Percentiles rank a stretch among this genome's conserved stretches.
Conservation (phyloP, 2,888 invertebrate species). For the Drosophila greeni region DNA sequence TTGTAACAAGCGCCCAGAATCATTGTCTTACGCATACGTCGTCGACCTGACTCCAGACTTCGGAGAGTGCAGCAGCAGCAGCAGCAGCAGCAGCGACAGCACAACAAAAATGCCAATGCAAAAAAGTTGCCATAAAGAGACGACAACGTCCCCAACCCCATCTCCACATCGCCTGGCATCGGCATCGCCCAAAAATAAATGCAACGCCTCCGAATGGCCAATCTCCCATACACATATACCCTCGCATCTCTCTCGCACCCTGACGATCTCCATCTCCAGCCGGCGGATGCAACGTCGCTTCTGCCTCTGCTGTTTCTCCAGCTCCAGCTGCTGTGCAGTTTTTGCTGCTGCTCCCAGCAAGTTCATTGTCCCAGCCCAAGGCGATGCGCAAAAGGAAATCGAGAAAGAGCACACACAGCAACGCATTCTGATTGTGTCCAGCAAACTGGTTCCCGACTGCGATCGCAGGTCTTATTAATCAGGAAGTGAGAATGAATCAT, state of each 20-base stretch:
- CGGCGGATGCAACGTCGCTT: slow-evolving; percentile 28
- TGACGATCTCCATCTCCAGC: slow-evolving; percentile 49
- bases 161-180: slow-evolving; percentile 21
- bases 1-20: slow-evolving; percentile 78
- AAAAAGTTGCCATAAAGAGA: slow-evolving; percentile 69
- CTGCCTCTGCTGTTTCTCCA: slow-evolving; percentile 48
- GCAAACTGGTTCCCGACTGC: slow-evolving; percentile 31
- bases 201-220: slow-evolving; percentile 52
- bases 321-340: slow-evolving; percentile 51
- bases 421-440: slow-evolving; percentile 41
- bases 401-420: slow-evolving; percentile 40
- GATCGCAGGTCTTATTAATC: slow-evolving; percentile 18
- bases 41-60: slow-evolving; percentile 49
- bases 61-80: slow-evolving; percentile 54
- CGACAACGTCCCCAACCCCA: slow-evolving; percentile 36
- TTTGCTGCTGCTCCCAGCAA: slow-evolving; percentile 39
- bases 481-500: slow-evolving; percentile 8
- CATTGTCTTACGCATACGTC: slow-evolving; percentile 71
- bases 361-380: slow-evolving; percentile 64
- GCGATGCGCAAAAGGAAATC: slow-evolving; percentile 55
- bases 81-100: slow-evolving; percentile 27
- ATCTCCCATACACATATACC: slow-evolving; percentile 44
- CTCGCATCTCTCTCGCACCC: slow-evolving; percentile 4
- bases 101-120: slow-evolving; percentile 53
- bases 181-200: slow-evolving; percentile 70